Evolutionary conservation across 2,113 vertebrate species (phyloP).

Genomic region (Argyrosomus japonicus): DNA sequence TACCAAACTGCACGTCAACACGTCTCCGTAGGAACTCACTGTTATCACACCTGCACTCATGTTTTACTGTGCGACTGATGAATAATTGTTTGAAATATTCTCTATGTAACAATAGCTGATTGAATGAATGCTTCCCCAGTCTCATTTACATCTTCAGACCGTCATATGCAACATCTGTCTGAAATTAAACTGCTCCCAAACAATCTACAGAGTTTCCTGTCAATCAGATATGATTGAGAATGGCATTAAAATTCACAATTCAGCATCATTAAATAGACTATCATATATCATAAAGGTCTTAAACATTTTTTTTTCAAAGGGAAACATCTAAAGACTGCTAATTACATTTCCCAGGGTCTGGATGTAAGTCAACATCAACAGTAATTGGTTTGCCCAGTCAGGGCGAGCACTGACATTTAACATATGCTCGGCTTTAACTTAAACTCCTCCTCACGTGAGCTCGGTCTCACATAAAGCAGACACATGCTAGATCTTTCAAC

Average conservation of each 20-base stretch:
- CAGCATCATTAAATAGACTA: slow-evolving; percentile 9
- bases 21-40: not conserved
- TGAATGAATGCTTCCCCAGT: slow-evolving; percentile 2
- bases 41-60: slow-evolving; percentile 1
- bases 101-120: not conserved
- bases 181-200: slow-evolving; percentile 55
- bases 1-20: not conserved
- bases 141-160: slow-evolving; percentile 5
- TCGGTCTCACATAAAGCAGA: slow-evolving; percentile 53
- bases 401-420: slow-evolving; percentile 50
- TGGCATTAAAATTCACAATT: slow-evolving; percentile 7
- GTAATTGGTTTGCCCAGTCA: slow-evolving; percentile 40
- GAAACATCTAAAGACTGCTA: slow-evolving; percentile 1
- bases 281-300: slow-evolving; percentile 11
- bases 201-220: slow-evolving; percentile 16
- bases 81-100: slow-evolving; percentile 16
- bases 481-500: slow-evolving; percentile 50
- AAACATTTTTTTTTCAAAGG: slow-evolving; percentile 3
- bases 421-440: slow-evolving; percentile 39
- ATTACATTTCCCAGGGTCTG: slow-evolving; percentile 37
- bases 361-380: slow-evolving; percentile 39
- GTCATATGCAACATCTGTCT: slow-evolving; percentile 39
- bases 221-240: slow-evolving; percentile 23
- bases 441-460: slow-evolving; percentile 58
- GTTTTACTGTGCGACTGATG: slow-evolving; percentile 4